Percentiles rank a stretch among this genome's conserved stretches.
phyloP scores from a whole-genome alignment of 1,140 invertebrate genomes.

The Calephelis virginiensis region DNA sequence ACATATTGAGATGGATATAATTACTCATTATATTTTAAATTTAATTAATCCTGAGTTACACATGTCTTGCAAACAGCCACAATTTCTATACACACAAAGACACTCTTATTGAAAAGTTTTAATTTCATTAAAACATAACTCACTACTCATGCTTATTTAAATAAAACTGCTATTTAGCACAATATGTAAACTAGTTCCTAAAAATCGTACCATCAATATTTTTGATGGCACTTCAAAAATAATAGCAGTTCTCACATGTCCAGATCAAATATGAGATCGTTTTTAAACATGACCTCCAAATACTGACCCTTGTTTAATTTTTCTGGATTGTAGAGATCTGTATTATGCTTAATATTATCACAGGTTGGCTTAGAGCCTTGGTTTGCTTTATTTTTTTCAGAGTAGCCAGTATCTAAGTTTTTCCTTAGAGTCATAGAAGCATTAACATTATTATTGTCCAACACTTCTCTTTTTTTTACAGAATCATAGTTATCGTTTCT shows the following conservation, averaged over 20 bases:
- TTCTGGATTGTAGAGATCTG: conserved; percentile 63
- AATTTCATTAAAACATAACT: conserved; percentile 30
- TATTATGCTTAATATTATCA: conserved; percentile 66
- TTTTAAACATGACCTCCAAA: conserved; percentile 74
- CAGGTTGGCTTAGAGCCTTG: conserved; percentile 37
- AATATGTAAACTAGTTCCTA: conserved; percentile 17
- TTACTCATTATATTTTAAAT: no score
- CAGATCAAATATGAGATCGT: conserved; percentile 79
- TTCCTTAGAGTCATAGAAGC: conserved; percentile 19
- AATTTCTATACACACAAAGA: conserved; percentile 35
- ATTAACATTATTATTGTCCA: conserved; percentile 18
- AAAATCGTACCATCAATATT: conserved; percentile 19
- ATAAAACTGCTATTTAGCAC: conserved; percentile 25
- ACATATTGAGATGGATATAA: no score
- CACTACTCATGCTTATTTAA: conserved; percentile 36
- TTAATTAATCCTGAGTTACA: not conserved
- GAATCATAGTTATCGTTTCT: conserved; percentile 25
- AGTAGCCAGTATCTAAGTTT: conserved; percentile 26
- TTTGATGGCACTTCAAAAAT: not conserved
- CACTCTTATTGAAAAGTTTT: conserved; percentile 40
- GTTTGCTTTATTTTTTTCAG: conserved; percentile 8
- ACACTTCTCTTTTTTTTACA: conserved; percentile 17
- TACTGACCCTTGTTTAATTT: conserved; percentile 73
- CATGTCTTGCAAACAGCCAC: not conserved
- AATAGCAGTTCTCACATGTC: conserved; percentile 66